Base-by-base conservation (phyloP, 1,140 invertebrate genomes). In the Xylocopa sonorina region DNA sequence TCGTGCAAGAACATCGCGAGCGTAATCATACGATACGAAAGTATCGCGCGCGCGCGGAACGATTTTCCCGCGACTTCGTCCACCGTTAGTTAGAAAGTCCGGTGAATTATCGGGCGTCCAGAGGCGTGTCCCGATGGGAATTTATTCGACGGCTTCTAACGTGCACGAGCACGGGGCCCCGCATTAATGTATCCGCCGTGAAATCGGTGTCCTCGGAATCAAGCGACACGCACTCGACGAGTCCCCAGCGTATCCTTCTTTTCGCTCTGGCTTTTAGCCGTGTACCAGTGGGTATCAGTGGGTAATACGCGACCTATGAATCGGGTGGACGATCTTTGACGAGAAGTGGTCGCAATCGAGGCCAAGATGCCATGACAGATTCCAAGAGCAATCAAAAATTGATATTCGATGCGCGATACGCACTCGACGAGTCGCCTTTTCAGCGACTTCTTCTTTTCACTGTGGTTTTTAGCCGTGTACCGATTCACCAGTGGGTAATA, bases 121-220 rank as follows among this genome's bases (percentile, higher is more conserved):
- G 57, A 76, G 75, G 38, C 55, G 78, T 51, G 69, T 53, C 75
- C 64, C 62, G 57, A 58, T 78, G 86, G 43, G 78, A 87, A 86
- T 87, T 87, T 87, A 87, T 87, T 87, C 85, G 82, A 84, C 63
- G 66, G 58, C 74, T 78, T 76, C 73, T 82, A 85, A 78, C 58
- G 73, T 85, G 83, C 81, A 83, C 64, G 81, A 60, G 73, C 51
- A 53, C 46, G 50, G 62, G 14, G 4, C 48, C 46, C 89, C 83
- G 90, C 89, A 91, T 92, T 92, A 91, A 90, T 92, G 90, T 91
- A 92, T 91, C 91, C 88, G 78, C 71, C 78, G 84, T 89, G 85
- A 91, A 91, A 92, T 91, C 90, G 88, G 83, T 89, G 89, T 90
- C 87, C 89, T 90, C 85, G 87, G 80, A 83, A 87, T 86, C 88